phyloP scores from a whole-genome alignment of 2,113 vertebrate species.

The Sylvietta virens region DNA sequence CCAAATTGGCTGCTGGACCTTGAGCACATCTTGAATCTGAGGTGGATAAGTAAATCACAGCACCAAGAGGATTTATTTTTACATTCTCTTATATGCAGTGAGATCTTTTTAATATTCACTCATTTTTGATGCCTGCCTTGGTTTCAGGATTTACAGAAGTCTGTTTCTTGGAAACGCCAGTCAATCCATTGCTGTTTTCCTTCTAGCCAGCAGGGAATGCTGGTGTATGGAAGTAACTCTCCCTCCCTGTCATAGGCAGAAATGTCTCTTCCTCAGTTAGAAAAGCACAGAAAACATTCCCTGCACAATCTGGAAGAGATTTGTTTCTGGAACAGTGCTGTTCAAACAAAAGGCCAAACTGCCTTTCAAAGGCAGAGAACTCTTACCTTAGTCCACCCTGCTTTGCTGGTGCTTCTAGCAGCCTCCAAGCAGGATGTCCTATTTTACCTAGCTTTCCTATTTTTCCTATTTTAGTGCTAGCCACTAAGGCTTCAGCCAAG shows the following conservation, averaged over 20 bases:
- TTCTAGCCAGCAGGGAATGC: conserved; percentile 49
- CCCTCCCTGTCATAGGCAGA: neutral
- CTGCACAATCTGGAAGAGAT: neutral
- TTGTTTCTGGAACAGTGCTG: neutral
- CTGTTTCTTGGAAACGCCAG: neutral
- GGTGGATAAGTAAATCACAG: neutral
- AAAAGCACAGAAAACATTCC: neutral
- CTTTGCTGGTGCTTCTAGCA: neutral
- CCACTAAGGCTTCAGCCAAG: neutral
- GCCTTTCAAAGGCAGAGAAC: neutral
- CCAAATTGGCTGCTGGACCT: neutral
- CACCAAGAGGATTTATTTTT: neutral
- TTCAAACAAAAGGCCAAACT: neutral
- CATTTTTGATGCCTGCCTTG: neutral
- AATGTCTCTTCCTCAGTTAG: neutral
- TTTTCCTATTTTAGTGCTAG: neutral
- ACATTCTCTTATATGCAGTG: neutral
- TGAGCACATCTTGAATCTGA: neutral
- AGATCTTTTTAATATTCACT: neutral
- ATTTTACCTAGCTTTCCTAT: neutral
- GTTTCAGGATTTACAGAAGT: neutral
- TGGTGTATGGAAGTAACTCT: conserved; percentile 28
- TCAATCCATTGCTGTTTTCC: neutral
- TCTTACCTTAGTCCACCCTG: neutral
- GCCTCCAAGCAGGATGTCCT: neutral